Percentiles rank a stretch among this genome's conserved stretches.
These are phyloP conservation scores for Ostrea denselamellosa DNA, from an alignment of 1,140 invertebrate species.

Conservation along the genomic window DNA sequence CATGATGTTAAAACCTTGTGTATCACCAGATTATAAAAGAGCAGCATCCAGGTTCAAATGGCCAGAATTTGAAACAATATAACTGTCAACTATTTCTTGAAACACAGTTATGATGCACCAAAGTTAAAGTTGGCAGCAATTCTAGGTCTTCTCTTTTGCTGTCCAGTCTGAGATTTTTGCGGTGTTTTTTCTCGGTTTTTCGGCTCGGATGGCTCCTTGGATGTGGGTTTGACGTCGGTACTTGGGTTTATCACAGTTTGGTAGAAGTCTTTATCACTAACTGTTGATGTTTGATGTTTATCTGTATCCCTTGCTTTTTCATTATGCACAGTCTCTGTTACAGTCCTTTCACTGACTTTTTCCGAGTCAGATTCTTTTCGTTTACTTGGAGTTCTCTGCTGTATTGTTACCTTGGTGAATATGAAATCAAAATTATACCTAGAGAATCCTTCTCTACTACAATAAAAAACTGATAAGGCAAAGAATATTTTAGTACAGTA, in stretches of 20 bases:
- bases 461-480: too few species aligned
- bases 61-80: not conserved
- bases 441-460: not conserved
- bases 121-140: constrained; percentile 63
- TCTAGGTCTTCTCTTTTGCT: constrained; percentile 50
- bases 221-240: constrained; percentile 4
- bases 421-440: not conserved
- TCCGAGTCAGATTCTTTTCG: not conserved
- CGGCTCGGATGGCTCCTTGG: not conserved
- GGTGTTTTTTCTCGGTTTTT: constrained; percentile 25
- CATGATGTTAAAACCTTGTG: not conserved
- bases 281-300: not conserved
- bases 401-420: not conserved
- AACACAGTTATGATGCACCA: not conserved
- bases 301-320: not conserved
- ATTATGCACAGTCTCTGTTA: not conserved
- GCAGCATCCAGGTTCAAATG: not conserved
- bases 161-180: constrained; percentile 4
- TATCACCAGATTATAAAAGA: not conserved
- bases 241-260: not conserved
- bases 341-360: not conserved
- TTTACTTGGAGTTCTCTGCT: constrained; percentile 3
- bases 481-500: too few species aligned
- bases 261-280: not conserved
- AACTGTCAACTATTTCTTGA: not conserved